These are phyloP conservation scores for Mycalesis mineus DNA, from an alignment of 2,888 invertebrate genomes.

Conservation along the genomic window DNA sequence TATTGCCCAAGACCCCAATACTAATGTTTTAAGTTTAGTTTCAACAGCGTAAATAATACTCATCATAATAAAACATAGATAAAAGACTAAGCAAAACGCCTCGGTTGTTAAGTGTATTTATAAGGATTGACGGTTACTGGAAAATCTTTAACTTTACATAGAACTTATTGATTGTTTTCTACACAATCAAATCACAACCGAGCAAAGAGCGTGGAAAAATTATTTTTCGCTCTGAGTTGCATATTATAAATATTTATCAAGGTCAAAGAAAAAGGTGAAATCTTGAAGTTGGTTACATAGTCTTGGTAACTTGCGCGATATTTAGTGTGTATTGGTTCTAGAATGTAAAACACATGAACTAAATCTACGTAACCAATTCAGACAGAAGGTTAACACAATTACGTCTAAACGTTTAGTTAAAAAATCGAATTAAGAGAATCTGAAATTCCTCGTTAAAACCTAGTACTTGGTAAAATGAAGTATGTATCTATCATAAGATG, in stretches of 20 bases:
- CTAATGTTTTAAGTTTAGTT: no score
- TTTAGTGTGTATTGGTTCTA: constrained; percentile 46
- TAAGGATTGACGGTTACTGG: no score
- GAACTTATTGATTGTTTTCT: no score
- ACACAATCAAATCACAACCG: no score
- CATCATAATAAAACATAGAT: no score
- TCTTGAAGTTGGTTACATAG: background rate
- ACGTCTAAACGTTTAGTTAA: constrained; percentile 60
- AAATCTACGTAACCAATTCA: constrained; percentile 65
- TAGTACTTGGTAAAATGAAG: constrained; percentile 46
- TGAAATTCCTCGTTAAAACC: constrained; percentile 31
- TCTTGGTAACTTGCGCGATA: background rate
- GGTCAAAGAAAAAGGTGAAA: background rate
- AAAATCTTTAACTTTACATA: no score
- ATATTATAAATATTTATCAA: background rate
- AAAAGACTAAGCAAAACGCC: no score
- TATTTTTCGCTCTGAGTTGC: no score
- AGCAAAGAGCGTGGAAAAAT: no score
- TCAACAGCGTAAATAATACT: no score
- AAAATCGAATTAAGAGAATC: constrained; percentile 41
- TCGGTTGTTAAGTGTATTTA: no score
- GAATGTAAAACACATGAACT: constrained; percentile 56
- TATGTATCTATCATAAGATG: background rate
- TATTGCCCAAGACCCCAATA: no score
- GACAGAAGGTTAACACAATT: constrained; percentile 65